phyloP scores from a whole-genome alignment of 2,797 vertebrate genomes.

The Trichosurus vulpecula region DNA sequence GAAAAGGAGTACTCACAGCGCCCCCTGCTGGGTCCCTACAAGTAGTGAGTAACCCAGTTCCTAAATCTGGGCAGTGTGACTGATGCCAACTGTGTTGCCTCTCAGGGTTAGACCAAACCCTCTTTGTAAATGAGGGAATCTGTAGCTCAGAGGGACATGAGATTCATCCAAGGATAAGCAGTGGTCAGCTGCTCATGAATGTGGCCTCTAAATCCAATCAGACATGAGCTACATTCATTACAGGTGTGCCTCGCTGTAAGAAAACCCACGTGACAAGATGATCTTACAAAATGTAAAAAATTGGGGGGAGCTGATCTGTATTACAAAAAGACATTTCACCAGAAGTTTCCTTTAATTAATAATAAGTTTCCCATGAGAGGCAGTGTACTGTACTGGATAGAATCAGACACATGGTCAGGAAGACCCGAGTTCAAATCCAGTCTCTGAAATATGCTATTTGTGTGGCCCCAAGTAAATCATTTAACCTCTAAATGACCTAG shows the following conservation, averaged over 20 bases:
- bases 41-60: neutral
- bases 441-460: neutral
- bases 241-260: no score
- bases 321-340: conserved; percentile 63
- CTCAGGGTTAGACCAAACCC: accelerated
- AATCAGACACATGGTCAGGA: neutral
- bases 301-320: conserved; percentile 57
- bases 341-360: conserved; percentile 53
- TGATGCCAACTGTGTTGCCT: neutral
- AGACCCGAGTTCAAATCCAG: neutral
- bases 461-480: neutral
- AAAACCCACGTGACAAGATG: conserved; percentile 30
- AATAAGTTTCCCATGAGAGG: neutral
- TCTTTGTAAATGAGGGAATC: neutral
- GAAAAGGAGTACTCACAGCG: conserved; percentile 31
- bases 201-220: neutral
- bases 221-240: neutral
- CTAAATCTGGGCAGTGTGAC: neutral
- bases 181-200: neutral
- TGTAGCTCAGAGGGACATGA: neutral
- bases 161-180: neutral
- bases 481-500: neutral
- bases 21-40: conserved; percentile 46
- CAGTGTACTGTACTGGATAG: neutral
- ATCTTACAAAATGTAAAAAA: conserved; percentile 56